phyloP scores from a whole-genome alignment of 2,113 vertebrate genomes.

The Condylura cristata region DNA sequence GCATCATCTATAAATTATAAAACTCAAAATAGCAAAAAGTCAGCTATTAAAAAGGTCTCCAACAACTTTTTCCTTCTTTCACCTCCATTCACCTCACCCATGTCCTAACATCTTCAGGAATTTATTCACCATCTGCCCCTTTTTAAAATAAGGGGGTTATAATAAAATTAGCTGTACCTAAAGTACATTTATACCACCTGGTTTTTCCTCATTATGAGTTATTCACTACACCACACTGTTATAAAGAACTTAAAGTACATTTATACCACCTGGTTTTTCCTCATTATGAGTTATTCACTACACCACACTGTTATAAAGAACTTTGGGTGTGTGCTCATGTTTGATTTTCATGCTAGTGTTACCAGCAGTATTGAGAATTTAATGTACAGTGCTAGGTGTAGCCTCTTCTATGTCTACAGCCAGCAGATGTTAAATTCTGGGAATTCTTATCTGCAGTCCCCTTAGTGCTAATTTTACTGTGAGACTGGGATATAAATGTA shows the following conservation, averaged over 20 bases:
- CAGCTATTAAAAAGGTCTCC: background rate
- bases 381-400: background rate
- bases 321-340: background rate
- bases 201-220: background rate
- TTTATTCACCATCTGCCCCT: background rate
- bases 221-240: background rate
- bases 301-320: background rate
- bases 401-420: background rate
- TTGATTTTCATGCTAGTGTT: background rate
- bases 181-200: background rate
- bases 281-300: background rate
- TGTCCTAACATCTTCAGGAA: background rate
- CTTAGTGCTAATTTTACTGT: background rate
- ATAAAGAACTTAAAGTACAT: background rate
- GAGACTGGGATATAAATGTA: background rate
- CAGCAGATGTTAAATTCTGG: background rate
- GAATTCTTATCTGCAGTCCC: background rate
- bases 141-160: background rate
- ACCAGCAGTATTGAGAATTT: background rate
- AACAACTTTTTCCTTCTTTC: background rate
- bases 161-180: background rate
- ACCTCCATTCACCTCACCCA: background rate
- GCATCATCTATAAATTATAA: background rate
- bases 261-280: background rate
- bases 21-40: background rate